Base-by-base conservation (phyloP, 2,888 invertebrate genomes). In the Trissoscelio sp. region DNA sequence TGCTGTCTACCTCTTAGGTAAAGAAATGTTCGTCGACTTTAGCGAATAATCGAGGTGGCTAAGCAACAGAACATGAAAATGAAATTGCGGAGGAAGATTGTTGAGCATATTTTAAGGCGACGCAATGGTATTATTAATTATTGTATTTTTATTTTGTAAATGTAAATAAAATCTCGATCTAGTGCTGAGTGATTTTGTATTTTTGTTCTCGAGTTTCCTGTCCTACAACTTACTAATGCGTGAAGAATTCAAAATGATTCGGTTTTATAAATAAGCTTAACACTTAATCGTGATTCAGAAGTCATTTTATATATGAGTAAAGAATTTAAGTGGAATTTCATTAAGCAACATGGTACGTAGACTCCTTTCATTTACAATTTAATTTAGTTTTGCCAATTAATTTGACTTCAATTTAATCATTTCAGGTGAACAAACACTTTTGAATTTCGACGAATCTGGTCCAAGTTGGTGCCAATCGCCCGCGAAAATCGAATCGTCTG, bases 81-180 rank as follows among this genome's bases (percentile, higher is more conserved):
- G 9, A 18, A 55, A 55, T 51, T 28, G 24, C 24, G 24, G 24
- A 24, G 39, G 12, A 24, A 28, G 24, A 55, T 60, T 42, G 18
- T 60, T n/a, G 18, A 77, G 37, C 11, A 53, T 42, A 20, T 31
- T n/a, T 46, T 46, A 24, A 60, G 20, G 18, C 72, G 58, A 80
- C 70, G 39, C 55, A 67, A 62, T 31, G 66, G 67, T 81, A 81
- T 81, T 80, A 74, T 69, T 48, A 64, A 70, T 70, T 75, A 80
- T 73, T 81, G 81, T 81, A 81, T 67, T 81, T 85, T 83, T 84
- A 84, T 82, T 86, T 83, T 74, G 18, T 85, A 86, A 81, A 72
- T 88, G 86, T 88, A 89, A 85, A 89, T 88, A 88, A 87, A 87
- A 87, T 84, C 78, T 87, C 82, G 55, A 85, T 86, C 85, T 85